Base-by-base conservation (phyloP, 2,888 invertebrate species). In the Germaria angustata region DNA sequence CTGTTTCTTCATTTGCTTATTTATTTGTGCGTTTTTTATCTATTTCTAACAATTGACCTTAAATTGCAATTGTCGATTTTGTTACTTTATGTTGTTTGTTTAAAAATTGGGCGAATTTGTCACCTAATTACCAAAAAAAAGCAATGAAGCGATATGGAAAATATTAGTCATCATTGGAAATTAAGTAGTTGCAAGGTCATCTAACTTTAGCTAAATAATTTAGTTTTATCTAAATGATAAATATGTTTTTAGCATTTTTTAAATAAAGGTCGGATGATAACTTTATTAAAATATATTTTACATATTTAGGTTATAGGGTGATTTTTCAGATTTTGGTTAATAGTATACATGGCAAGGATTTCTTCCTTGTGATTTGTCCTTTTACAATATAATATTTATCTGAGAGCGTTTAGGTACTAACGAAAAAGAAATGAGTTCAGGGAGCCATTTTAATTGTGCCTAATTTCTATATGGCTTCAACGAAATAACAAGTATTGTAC, bases 1-100 rank as follows among this genome's bases (percentile, higher is more conserved):
- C 15, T 75, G 22, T 55, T 61, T 15, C 13, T 55, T n/a, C 17
- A n/a, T 28, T 39, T 36, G 41, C 20, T 44, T 6, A 24, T 34
- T 61, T 32, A 61, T 44, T 53, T 46, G 9, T 39, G 49, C 28
- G 28, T 59, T 59, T 57, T 24, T 80, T 80, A 75, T 77, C 81
- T 28, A n/a, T n/a, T 6, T 61, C n/a, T 36, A 51, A 39, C 36
- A 71, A 77, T 55, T 81, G 66, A 68, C 59, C 77, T 66, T 20
- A 66, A 77, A 72, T 72, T 59, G 20, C n/a, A 41, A 55, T 63
- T 65, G 65, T 41, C 46, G 32, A 44, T 34, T 63, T 66, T 34
- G 22, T 73, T 55, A 44, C 34, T 28, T 39, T 44, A 7, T 9
- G 15, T 49, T 24, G 5, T 61, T 72, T 61, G 17, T 59, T 59